Base-by-base conservation (phyloP, 1,140 invertebrate genomes). In the Atta colombica region DNA sequence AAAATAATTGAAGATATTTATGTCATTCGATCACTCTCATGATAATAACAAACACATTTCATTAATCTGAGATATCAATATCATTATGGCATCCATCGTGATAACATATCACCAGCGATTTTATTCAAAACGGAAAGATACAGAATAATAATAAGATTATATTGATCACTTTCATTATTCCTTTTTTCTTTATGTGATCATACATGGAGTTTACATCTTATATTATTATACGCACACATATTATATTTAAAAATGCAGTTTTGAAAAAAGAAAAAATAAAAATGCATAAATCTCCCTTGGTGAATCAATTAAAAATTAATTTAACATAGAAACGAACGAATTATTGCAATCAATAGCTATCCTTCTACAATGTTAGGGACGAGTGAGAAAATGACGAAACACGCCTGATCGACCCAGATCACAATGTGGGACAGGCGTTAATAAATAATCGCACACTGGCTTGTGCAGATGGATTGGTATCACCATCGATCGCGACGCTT, bases 371-470 rank as follows among this genome's bases (percentile, higher is more conserved):
- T 81, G 35, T 74, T 82, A 74, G 55, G 25, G 35, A 60, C 35
- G 25, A 49, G 39, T 71, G 80, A 61, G 63, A 25, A 89, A 82
- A 87, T 65, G 80, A 74, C 87, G 63, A 88, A 86, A 90, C 78
- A 72, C n/a, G 45, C 18, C 85, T 85, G 85, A 91, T 92, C 86
- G 89, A 91, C 86, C 89, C 87, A 87, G 87, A 91, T 89, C 86
- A 86, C 35, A 87, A 94, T 94, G 91, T 94, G 93, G 93, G 91
- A 91, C 93, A 91, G 28, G 63, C 71, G 87, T 94, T 93, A 94
- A 94, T 94, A 94, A 92, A 86, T 93, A 91, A 93, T 93, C 91
- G 82, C 28, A 61, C 85, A 61, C 72, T 84, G 82, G 75, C 60
- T 90, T 86, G 87, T 88, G 77, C 78, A 85, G 88, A 92, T 89